Percentiles rank a stretch among this genome's conserved stretches.
These are phyloP conservation scores for Sussaba pulchella DNA, from an alignment of 2,888 invertebrate genomes.

Conservation along the genomic window DNA sequence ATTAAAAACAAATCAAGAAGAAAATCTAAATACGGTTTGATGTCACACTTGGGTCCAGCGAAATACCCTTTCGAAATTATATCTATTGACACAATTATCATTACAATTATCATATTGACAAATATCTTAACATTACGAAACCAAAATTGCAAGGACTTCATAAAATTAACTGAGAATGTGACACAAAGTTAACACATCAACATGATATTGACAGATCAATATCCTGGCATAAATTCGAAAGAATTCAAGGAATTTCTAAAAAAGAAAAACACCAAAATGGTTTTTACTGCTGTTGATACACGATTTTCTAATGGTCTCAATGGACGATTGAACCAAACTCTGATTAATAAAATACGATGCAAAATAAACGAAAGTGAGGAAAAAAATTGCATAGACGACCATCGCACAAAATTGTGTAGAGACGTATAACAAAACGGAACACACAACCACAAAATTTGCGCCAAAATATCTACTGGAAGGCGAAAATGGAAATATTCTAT, in stretches of 20 bases:
- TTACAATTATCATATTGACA: too few relatives aligned
- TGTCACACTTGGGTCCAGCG: slow-evolving; percentile 34
- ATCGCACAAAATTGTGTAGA: slow-evolving; percentile 70
- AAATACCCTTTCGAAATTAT: slow-evolving; percentile 21
- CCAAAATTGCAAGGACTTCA: slow-evolving; percentile 70
- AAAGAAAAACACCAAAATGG: slow-evolving; percentile 64
- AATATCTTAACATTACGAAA: slow-evolving; percentile 69
- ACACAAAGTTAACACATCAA: slow-evolving; percentile 51
- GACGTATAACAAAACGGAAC: slow-evolving; percentile 72
- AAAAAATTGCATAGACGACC: slow-evolving; percentile 70
- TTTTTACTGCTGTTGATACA: slow-evolving; percentile 73
- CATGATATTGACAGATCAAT: slow-evolving; percentile 70
- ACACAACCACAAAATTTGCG: slow-evolving; percentile 68
- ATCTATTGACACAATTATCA: slow-evolving; percentile 29
- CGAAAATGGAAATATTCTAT: slow-evolving; percentile 53
- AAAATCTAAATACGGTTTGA: slow-evolving; percentile 10
- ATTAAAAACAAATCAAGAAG: slow-evolving; percentile 13
- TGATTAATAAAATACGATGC: slow-evolving; percentile 74
- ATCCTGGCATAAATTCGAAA: slow-evolving; percentile 70
- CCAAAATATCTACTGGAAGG: slow-evolving; percentile 71
- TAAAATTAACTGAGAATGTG: slow-evolving; percentile 66
- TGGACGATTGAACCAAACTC: slow-evolving; percentile 68
- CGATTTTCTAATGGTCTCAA: slow-evolving; percentile 57
- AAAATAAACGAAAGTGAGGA: slow-evolving; percentile 68
- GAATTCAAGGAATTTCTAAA: slow-evolving; percentile 69